Evolutionary conservation across 2,797 vertebrate species (phyloP).

Genomic region (Staurois parvus): DNA sequence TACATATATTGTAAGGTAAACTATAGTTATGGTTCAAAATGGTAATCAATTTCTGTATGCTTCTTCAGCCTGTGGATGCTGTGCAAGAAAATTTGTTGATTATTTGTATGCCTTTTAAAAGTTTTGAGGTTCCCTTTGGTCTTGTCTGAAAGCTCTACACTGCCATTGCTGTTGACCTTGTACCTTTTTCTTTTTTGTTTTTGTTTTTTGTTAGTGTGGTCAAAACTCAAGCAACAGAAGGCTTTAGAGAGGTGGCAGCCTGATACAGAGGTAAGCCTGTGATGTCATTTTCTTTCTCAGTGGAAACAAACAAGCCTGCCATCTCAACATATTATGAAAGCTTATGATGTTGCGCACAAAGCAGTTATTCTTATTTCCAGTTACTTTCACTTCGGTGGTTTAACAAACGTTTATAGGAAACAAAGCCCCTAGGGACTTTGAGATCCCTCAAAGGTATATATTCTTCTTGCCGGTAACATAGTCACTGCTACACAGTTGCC

Average conservation of each 20-base stretch:
- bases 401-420: constrained; percentile 36
- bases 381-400: constrained; percentile 25
- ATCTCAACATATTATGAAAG: not conserved
- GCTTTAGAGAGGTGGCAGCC: constrained; percentile 96
- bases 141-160: not conserved
- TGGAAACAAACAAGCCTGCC: not conserved
- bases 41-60: too few species aligned
- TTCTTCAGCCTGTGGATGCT: too few species aligned
- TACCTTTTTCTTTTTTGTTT: constrained; percentile 42
- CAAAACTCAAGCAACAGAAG: constrained; percentile 96
- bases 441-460: constrained; percentile 33
- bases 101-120: too few species aligned
- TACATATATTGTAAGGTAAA: too few species aligned
- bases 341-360: not conserved
- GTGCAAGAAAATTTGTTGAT: too few species aligned
- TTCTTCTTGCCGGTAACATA: not conserved
- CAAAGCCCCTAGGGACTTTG: not conserved
- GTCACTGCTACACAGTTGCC: not conserved
- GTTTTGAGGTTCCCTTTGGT: not conserved
- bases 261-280: constrained; percentile 88
- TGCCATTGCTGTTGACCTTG: not conserved
- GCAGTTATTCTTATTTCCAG: not conserved
- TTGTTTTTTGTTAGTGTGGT: constrained; percentile 84
- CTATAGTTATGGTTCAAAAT: too few species aligned
- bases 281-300: not conserved